Base-by-base conservation (phyloP, 2,888 invertebrate species). In the Epinotia demarniana region DNA sequence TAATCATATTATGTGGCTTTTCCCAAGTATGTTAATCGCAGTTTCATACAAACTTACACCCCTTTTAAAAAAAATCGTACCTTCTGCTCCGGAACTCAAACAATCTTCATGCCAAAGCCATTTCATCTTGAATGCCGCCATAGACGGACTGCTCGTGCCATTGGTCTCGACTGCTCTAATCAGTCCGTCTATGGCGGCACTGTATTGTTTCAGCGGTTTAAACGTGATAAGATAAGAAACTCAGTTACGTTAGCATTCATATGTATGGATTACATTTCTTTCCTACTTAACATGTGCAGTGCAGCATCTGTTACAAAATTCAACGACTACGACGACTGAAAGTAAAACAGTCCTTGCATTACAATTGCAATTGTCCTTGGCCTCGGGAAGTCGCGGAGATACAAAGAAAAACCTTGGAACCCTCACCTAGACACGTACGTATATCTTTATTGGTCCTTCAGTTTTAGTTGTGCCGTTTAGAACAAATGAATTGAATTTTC, bases 351-450 rank as follows among this genome's bases (percentile, higher is more conserved):
- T 61, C 61, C 68, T 43, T 68, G 68, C 43, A 68, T 68, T 58
- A 43, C 68, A 68, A 68, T 68, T 58, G 19, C 19, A 68, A 43
- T 33, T 18, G 73, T 19, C 73, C 73, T 69, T 69, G 73, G 46
- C 73, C 73, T 69, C 57, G 57, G 23, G 16, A 67, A 55, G 46
- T 43, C 33, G 72, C 60, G 39, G 13, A 19, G 60, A 57, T 57
- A 68, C 57, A 69, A 57, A 69, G 67, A 43, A 61, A 33, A 61
- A 68, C 68, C 27, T 62, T 46, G 62, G 33, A 63, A 63, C 73
- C 73, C 63, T 74, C 68, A 63, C 73, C 73, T 69, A 63, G 69
- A 57, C 62, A 68, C 60, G 49, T 46, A 46, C 4, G 4, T 6
- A 53, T 43, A 19, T 23, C 61, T 68, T 61, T 73, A 67, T 69